Conservation (phyloP, 2,888 invertebrate genomes). For the Psococerastis gibbosa region DNA sequence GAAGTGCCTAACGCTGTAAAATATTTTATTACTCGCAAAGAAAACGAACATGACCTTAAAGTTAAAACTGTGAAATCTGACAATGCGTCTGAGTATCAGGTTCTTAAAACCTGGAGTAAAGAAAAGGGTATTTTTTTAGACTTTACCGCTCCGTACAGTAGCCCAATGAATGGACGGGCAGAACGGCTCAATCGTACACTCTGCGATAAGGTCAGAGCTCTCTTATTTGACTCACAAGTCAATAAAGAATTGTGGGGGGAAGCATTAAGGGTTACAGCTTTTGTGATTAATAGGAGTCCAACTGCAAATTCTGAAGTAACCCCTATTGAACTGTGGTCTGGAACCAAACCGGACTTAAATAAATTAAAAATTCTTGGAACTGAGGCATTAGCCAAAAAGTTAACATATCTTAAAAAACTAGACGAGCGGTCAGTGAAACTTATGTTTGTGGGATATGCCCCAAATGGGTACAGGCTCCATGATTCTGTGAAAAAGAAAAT, state of each 20-base stretch:
- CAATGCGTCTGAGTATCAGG: conserved; percentile 8
- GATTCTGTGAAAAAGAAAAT: not conserved
- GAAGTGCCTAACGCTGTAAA: conserved; percentile 10
- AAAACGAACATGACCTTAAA: not conserved
- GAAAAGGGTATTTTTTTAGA: conserved; percentile 11
- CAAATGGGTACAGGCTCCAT: conserved; percentile 2
- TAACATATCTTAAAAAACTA: not conserved
- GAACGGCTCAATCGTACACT: conserved; percentile 11
- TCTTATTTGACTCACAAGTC: not conserved
- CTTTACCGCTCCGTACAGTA: conserved; percentile 11
- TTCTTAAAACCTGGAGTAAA: conserved; percentile 10
- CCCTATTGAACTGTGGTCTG: not conserved
- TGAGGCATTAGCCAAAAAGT: not conserved
- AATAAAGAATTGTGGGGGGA: conserved; percentile 5
- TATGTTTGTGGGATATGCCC: conserved; percentile 10
- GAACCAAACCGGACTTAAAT: not conserved
- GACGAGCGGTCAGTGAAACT: not conserved
- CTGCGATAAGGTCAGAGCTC: conserved; percentile 9
- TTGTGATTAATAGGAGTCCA: conserved; percentile 2
- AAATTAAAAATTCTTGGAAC: conserved; percentile 2
- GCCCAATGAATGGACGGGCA: conserved; percentile 11
- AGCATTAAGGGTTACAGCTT: not conserved
- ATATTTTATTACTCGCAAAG: conserved; percentile 6
- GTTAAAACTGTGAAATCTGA: not conserved
- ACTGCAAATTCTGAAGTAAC: not conserved